Evolutionary conservation across 1,140 invertebrate species (phyloP), one percentile per base, ranked within the genome.

Genomic region (Kradibia gibbosae): DNA sequence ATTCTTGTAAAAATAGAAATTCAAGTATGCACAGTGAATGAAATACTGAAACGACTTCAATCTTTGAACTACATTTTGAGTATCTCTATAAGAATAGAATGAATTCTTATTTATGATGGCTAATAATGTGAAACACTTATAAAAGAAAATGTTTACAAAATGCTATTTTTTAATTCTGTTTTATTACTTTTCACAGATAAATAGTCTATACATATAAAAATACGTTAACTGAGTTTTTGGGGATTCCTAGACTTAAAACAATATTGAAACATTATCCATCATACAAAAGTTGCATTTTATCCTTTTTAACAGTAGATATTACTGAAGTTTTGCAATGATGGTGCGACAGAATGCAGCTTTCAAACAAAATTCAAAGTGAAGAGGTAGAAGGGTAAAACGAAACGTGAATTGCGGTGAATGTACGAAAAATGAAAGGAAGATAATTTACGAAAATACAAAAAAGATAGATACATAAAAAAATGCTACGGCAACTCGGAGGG

Each of bases 391-490:
- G 72, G 71, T n/a, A n/a, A n/a, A n/a, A 71, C 11, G 81, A 84
- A 77, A 78, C 82, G 70, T 78, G 80, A 74, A 77, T 55, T 72
- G 82, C 50, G 42, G 70, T 50, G 50, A 48, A 73, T 28, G 62
- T 28, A 3, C 50, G 39, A 8, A 48, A 3, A 45, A 25, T 45
- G 3, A 48, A 65, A 42, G 28, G 13, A n/a, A n/a, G n/a, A n/a
- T n/a, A n/a, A n/a, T n/a, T n/a, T 11, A 17, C 2, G n/a, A n/a
- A 36, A 79, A 22, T 36, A n/a, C n/a, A 55, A 45, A 17, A 17
- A 83, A 83, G 84, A 85, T 83, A 83, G 80, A 85, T 77, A 84
- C 83, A 85, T 86, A 83, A 85, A 85, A 80, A 85, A 85, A 82
- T 82, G 85, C 84, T 83, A 83, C 86, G 84, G 78, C 84, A 84